Conservation (phyloP, 2,888 invertebrate species). For the Morinoia aosen region DNA sequence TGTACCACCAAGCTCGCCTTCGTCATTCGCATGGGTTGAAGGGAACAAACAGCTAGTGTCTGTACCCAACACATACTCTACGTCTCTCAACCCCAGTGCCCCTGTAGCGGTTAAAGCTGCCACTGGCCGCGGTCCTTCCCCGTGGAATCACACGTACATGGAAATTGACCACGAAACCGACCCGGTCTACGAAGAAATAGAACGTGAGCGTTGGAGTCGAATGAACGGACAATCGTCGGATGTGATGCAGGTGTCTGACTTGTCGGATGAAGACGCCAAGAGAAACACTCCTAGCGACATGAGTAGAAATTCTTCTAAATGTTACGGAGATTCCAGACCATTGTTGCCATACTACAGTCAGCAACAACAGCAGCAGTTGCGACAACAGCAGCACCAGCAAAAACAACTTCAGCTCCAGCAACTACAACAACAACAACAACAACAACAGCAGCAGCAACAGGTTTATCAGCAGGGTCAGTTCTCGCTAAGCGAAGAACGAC, state of each 20-base stretch:
- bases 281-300: constrained; percentile 76
- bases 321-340: constrained; percentile 86
- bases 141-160: constrained; percentile 84
- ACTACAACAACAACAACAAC: constrained; percentile 19
- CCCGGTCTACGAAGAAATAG: constrained; percentile 79
- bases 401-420: neutral
- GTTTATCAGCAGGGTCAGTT: constrained; percentile 59
- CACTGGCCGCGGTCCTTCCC: constrained; percentile 73
- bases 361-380: constrained; percentile 58
- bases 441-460: neutral
- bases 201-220: constrained; percentile 67
- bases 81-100: constrained; percentile 60
- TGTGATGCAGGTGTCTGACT: constrained; percentile 82
- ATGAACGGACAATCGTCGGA: constrained; percentile 69
- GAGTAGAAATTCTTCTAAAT: constrained; percentile 81
- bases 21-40: constrained; percentile 61
- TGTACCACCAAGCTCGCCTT: neutral
- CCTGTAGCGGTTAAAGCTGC: constrained; percentile 60
- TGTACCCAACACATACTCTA: constrained; percentile 63
- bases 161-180: constrained; percentile 79
- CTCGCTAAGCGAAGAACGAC: constrained; percentile 61
- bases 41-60: constrained; percentile 58
- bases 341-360: constrained; percentile 65
- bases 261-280: constrained; percentile 85
- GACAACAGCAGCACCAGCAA: constrained; percentile 41